Base-by-base conservation (phyloP, 2,888 invertebrate genomes). In the Schizaphis graminum region DNA sequence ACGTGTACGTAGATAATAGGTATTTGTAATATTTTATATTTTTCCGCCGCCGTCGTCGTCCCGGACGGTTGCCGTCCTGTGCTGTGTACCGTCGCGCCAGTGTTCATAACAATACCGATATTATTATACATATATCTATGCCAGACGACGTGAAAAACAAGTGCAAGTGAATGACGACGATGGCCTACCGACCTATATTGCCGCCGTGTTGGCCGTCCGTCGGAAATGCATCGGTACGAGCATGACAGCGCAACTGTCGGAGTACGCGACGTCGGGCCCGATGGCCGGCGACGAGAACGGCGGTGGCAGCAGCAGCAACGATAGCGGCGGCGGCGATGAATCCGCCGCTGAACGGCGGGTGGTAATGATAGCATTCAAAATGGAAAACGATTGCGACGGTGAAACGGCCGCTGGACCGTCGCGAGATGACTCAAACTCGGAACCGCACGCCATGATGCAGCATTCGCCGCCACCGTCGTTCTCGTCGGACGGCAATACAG, bases 351-450 rank as follows among this genome's bases (percentile, higher is more conserved):
- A 91, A 77, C 90, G 91, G n/a, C 90, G 94, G 49, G 94, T 94
- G 21, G 91, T 94, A 67, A 26, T 94, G 94, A 91, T 94, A 57
- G 41, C 90, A 53, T 94, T 94, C 86, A 94, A 94, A 67, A 91
- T 94, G 91, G 94, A 94, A 16, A 24, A 56, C 4, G 26, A 47
- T 47, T 84, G 57, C 0, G 56, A 77, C 21, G 88, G 4, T 28
- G 67, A n/a, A 16, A 57, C 57, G 26, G 89, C 41, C 28, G 88
- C 77, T 10, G 89, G 77, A 13, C 47, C 92, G 41, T 61, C 88
- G 24, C 61, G 35, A 44, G 93, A 85, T 84, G 93, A 84, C 47
- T 47, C 56, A 1, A 49, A n/a, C 49, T 44, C 87, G 67, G 86
- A 88, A 92, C 67, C 24, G 13, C 41, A 84, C 13, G 53, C 28